These are phyloP conservation scores for Gasterosteus nipponicus DNA, from an alignment of 2,113 vertebrate species.

Conservation along the genomic window DNA sequence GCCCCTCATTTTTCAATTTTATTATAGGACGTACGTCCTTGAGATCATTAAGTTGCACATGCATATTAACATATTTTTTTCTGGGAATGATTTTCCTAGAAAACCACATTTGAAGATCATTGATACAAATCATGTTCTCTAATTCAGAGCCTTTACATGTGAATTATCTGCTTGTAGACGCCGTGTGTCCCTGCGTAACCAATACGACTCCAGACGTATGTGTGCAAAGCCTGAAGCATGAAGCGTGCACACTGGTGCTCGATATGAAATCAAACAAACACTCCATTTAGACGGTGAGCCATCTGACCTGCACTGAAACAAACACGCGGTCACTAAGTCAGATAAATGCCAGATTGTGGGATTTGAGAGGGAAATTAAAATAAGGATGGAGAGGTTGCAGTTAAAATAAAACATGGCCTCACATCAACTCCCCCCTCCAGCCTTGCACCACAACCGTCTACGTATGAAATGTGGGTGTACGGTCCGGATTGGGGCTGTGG, in stretches of 20 bases:
- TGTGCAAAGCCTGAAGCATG: constrained; percentile 28
- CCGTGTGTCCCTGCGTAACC: background rate
- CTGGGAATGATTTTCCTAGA: background rate
- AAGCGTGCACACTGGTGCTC: constrained; percentile 21
- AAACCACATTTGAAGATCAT: constrained; percentile 5
- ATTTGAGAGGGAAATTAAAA: constrained; percentile 15
- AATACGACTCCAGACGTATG: constrained; percentile 36
- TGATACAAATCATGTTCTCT: background rate
- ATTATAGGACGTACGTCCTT: constrained; percentile 32
- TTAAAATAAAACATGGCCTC: constrained; percentile 38
- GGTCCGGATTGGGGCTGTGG: constrained; percentile 49
- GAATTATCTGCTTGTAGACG: constrained; percentile 10
- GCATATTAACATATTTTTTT: constrained; percentile 3
- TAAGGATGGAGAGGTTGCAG: constrained; percentile 26
- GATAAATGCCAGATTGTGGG: constrained; percentile 12
- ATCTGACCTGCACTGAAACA: constrained; percentile 33
- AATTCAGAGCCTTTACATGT: constrained; percentile 8
- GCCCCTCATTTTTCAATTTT: constrained; percentile 47
- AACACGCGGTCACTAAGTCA: constrained; percentile 32
- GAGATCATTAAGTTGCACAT: constrained; percentile 26
- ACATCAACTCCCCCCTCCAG: background rate
- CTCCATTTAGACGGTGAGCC: constrained; percentile 26
- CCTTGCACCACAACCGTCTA: background rate
- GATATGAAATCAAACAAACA: constrained; percentile 56
- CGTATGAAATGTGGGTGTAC: constrained; percentile 22